phyloP scores from a whole-genome alignment of 2,888 invertebrate genomes.

The Myopa testacea region DNA sequence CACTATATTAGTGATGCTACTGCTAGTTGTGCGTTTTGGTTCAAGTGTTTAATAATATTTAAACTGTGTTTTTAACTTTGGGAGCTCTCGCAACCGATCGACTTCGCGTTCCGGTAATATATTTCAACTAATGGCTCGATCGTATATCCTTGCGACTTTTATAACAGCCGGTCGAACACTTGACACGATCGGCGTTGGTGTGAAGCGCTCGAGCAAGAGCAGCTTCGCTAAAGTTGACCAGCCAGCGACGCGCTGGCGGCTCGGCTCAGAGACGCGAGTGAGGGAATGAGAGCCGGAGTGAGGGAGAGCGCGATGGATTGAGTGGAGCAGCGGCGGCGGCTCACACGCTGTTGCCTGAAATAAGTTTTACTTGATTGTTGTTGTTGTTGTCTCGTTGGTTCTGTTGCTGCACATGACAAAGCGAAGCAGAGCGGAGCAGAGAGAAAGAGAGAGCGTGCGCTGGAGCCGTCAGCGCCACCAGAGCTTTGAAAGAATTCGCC shows the following conservation, averaged over 20 bases:
- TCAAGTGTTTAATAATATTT: too few species aligned
- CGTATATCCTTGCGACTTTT: constrained; percentile 70
- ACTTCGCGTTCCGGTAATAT: constrained; percentile 68
- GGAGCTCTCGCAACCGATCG: constrained; percentile 56
- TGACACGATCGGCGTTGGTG: constrained; percentile 59
- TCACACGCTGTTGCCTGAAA: not conserved
- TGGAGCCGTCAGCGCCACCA: too few species aligned
- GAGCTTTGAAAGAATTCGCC: too few species aligned
- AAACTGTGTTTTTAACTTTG: constrained; percentile 4
- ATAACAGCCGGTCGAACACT: constrained; percentile 64
- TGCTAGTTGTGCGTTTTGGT: constrained; percentile 12
- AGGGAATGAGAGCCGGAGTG: constrained; percentile 30
- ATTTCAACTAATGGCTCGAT: constrained; percentile 69
- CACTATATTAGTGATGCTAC: constrained; percentile 7
- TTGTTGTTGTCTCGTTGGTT: not conserved
- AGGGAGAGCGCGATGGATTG: constrained; percentile 3
- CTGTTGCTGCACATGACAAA: too few species aligned
- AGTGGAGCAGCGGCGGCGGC: not conserved
- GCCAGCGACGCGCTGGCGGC: constrained; percentile 46
- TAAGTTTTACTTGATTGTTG: not conserved
- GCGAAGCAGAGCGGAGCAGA: too few species aligned
- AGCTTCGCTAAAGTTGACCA: constrained; percentile 47
- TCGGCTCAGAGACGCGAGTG: constrained; percentile 12
- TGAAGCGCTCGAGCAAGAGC: constrained; percentile 56
- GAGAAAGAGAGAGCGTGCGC: too few species aligned